phyloP scores from a whole-genome alignment of 2,113 vertebrate genomes.

The Nymphicus hollandicus region DNA sequence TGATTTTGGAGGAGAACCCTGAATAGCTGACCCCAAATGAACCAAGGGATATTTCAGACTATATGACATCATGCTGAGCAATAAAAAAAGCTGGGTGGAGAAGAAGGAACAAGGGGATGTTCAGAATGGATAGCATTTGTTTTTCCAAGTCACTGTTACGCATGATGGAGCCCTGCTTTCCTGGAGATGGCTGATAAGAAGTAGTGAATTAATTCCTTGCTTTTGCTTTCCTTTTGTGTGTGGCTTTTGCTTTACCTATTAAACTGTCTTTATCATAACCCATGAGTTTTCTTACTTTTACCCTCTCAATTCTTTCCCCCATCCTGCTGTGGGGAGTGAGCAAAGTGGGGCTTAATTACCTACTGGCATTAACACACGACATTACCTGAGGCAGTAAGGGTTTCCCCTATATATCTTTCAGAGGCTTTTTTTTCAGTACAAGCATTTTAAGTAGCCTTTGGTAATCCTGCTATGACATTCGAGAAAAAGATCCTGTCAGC shows the following conservation, averaged over 20 bases:
- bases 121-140: fast-evolving
- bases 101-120: fast-evolving
- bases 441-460: neutral
- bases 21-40: neutral
- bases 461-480: neutral
- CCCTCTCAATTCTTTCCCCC: fast-evolving
- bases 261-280: neutral
- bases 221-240: fast-evolving
- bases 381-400: neutral
- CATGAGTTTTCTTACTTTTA: neutral
- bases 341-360: fast-evolving
- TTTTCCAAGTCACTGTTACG: fast-evolving
- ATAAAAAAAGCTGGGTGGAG: too few species aligned
- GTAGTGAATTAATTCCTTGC: neutral
- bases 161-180: neutral
- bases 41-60: neutral
- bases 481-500: neutral
- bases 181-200: neutral
- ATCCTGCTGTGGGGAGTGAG: neutral
- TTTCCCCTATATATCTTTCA: neutral
- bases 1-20: neutral
- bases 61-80: fast-evolving
- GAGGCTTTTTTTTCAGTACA: neutral
- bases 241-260: neutral
- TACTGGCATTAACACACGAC: fast-evolving